phyloP scores from a whole-genome alignment of 2,113 vertebrate species.

The Ammospiza caudacuta region DNA sequence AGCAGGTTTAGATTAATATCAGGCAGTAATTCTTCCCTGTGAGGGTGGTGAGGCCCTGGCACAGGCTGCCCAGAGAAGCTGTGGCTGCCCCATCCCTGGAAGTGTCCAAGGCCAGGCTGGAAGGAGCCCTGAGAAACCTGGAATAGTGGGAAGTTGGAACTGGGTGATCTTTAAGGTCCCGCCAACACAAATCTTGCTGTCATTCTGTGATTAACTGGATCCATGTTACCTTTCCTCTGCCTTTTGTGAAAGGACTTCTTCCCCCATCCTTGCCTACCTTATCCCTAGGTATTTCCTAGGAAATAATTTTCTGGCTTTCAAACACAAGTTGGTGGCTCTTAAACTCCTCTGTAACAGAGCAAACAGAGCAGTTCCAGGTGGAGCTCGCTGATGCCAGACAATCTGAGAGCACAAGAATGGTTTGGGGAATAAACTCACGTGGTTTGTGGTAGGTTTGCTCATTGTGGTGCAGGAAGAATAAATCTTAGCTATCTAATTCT shows the following conservation, averaged over 20 bases:
- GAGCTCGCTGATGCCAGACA: background rate
- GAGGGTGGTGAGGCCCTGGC: background rate
- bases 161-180: background rate
- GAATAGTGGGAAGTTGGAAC: background rate
- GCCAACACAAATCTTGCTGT: background rate
- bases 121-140: background rate
- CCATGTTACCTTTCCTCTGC: background rate
- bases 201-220: background rate
- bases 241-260: background rate
- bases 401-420: background rate
- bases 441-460: slow-evolving; percentile 11
- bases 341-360: background rate
- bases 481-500: background rate
- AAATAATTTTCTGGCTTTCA: background rate
- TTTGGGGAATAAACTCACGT: background rate
- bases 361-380: slow-evolving; percentile 19
- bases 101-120: background rate
- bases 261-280: fast-evolving
- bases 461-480: background rate
- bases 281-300: background rate
- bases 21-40: background rate
- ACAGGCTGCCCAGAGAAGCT: background rate
- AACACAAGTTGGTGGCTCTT: background rate
- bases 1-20: no score
- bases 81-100: background rate